Conservation (phyloP, 2,888 invertebrate genomes). For the Eurois occulta region DNA sequence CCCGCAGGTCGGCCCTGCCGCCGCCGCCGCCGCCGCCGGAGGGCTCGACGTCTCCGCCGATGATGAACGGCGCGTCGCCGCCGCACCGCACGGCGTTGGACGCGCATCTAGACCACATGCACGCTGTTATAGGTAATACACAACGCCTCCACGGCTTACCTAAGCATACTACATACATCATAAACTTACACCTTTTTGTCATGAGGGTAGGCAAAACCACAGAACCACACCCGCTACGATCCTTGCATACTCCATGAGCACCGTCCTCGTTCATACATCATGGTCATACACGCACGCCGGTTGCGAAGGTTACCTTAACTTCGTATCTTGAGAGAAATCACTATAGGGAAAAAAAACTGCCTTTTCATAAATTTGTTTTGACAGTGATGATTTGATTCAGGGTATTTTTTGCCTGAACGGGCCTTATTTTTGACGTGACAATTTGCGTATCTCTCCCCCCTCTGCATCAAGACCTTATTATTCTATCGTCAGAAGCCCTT, state of each 20-base stretch:
- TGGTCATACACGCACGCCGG: background rate
- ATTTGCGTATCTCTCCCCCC: background rate
- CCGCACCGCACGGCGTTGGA: conserved; percentile 92
- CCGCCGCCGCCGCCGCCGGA: conserved; percentile 90
- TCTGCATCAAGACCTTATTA: background rate
- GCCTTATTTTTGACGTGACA: background rate
- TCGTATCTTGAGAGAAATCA: background rate
- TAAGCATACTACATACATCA: background rate
- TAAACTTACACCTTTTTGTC: background rate
- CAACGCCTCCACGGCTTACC: background rate
- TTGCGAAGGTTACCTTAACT: background rate
- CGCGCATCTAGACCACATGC: conserved; percentile 89
- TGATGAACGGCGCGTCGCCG: conserved; percentile 90
- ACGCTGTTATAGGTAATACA: conserved; percentile 84
- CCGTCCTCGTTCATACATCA: background rate
- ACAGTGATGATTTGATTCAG: background rate
- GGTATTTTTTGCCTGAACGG: background rate
- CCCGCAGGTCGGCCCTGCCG: conserved; percentile 82
- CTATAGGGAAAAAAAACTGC: too few relatives aligned
- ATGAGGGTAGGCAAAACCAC: background rate
- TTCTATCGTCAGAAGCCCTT: background rate
- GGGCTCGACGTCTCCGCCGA: conserved; percentile 79
- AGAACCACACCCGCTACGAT: background rate
- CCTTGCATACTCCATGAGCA: background rate
- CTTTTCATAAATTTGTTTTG: background rate